phyloP scores from a whole-genome alignment of 2,797 vertebrate genomes.

The Valencia hispanica region DNA sequence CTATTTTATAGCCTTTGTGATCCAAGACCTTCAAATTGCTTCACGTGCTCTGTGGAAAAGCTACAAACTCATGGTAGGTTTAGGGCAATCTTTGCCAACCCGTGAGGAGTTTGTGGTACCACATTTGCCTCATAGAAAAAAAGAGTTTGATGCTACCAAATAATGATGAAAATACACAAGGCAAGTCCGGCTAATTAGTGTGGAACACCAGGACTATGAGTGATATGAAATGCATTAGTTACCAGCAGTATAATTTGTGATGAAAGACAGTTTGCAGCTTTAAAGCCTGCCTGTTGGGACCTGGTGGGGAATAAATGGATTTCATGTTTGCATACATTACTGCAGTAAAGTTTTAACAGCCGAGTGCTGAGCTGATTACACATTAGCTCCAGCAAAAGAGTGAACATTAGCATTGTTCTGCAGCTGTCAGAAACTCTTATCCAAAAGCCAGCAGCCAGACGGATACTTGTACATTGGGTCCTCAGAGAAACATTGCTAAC shows the following conservation, averaged over 20 bases:
- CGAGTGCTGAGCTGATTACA: conserved; percentile 77
- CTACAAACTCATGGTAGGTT: conserved; percentile 39
- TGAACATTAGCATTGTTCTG: conserved; percentile 74
- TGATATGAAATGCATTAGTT: conserved; percentile 81
- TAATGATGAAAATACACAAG: conserved; percentile 75
- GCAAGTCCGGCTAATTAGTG: conserved; percentile 79
- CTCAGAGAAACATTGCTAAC: conserved; percentile 62
- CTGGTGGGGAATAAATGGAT: conserved; percentile 77
- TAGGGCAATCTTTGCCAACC: conserved; percentile 40
- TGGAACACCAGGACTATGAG: conserved; percentile 82
- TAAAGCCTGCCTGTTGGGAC: conserved; percentile 80
- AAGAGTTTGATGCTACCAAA: conserved; percentile 70
- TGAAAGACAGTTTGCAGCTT: conserved; percentile 80
- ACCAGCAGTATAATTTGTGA: conserved; percentile 77
- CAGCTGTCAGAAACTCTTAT: conserved; percentile 77
- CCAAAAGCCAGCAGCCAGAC: conserved; percentile 64
- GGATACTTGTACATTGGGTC: conserved; percentile 53
- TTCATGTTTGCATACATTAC: conserved; percentile 82
- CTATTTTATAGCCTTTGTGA: conserved; percentile 26
- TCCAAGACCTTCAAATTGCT: conserved; percentile 29
- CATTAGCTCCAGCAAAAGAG: conserved; percentile 68
- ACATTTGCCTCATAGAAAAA: conserved; percentile 34
- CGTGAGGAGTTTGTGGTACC: conserved; percentile 32
- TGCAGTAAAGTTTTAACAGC: conserved; percentile 76
- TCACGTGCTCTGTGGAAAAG: conserved; percentile 15